These are phyloP conservation scores for Remorina albescens DNA, from an alignment of 2,797 vertebrate species.

Conservation along the genomic window DNA sequence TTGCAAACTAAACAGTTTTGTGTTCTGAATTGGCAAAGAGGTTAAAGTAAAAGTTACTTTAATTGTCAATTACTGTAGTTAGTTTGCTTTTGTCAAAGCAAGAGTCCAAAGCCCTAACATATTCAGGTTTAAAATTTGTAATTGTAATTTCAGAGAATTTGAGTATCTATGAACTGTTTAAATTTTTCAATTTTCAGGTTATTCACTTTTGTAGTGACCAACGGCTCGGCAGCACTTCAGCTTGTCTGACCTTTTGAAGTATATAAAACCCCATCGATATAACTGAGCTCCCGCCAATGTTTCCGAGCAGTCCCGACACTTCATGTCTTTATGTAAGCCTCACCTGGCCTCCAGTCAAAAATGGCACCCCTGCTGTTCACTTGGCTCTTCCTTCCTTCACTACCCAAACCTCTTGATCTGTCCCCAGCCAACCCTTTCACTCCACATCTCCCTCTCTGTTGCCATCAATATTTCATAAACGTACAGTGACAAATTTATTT, in stretches of 20 bases:
- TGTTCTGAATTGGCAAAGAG: background rate
- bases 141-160: too few relatives aligned
- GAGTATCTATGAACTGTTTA: background rate
- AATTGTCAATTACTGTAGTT: too few relatives aligned
- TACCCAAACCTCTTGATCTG: conserved; percentile 63
- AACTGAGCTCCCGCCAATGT: conserved; percentile 5
- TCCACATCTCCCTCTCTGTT: conserved; percentile 47
- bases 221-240: conserved; percentile 7
- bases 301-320: conserved; percentile 13
- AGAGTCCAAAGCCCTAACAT: background rate
- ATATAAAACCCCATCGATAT: conserved; percentile 4
- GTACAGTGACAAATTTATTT: conserved; percentile 88
- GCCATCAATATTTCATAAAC: conserved; percentile 87
- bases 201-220: background rate
- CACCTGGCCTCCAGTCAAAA: conserved; percentile 42
- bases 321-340: conserved; percentile 48
- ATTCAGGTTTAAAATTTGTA: too few relatives aligned
- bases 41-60: too few relatives aligned
- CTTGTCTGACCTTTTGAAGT: conserved; percentile 18
- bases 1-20: background rate
- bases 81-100: background rate
- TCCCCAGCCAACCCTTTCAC: conserved; percentile 65
- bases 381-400: conserved; percentile 33
- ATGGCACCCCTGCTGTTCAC: conserved; percentile 38
- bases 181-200: background rate